Evolutionary conservation across 2,888 invertebrate genomes (phyloP).

Genomic region (Ethmia dodecea): DNA sequence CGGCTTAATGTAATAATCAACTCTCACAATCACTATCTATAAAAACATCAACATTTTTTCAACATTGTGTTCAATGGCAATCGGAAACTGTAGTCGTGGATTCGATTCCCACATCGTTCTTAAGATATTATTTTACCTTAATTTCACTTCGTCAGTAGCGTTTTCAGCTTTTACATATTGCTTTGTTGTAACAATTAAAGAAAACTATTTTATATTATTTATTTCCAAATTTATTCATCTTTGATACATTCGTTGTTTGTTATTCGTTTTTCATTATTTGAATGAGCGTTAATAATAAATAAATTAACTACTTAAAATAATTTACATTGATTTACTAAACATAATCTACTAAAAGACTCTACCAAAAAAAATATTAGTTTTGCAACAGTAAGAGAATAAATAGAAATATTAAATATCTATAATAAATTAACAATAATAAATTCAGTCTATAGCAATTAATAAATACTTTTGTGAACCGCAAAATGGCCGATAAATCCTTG

Average conservation of each 20-base stretch:
- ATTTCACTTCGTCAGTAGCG: too few species aligned
- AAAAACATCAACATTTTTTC: too few species aligned
- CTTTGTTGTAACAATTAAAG: too few species aligned
- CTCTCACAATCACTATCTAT: too few species aligned
- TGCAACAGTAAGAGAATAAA: constrained; percentile 24
- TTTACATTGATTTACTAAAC: constrained; percentile 2
- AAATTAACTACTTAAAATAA: constrained; percentile 10
- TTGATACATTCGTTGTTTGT: constrained; percentile 40
- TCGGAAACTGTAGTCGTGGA: too few species aligned
- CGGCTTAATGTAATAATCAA: too few species aligned
- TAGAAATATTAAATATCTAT: constrained; percentile 47
- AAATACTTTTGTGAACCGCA: constrained; percentile 28
- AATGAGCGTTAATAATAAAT: constrained; percentile 19
- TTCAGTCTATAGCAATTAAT: constrained; percentile 40
- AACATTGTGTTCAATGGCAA: too few species aligned
- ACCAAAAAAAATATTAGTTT: neutral
- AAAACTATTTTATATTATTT: too few species aligned
- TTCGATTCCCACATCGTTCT: too few species aligned
- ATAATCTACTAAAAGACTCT: neutral
- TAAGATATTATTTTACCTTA: too few species aligned
- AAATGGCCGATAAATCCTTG: constrained; percentile 59
- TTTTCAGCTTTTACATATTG: too few species aligned
- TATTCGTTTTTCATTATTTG: constrained; percentile 21
- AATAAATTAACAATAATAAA: constrained; percentile 58
- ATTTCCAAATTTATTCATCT: constrained; percentile 19